Conservation (phyloP, 2,113 vertebrate genomes). For the Thinocorus orbignyianus region DNA sequence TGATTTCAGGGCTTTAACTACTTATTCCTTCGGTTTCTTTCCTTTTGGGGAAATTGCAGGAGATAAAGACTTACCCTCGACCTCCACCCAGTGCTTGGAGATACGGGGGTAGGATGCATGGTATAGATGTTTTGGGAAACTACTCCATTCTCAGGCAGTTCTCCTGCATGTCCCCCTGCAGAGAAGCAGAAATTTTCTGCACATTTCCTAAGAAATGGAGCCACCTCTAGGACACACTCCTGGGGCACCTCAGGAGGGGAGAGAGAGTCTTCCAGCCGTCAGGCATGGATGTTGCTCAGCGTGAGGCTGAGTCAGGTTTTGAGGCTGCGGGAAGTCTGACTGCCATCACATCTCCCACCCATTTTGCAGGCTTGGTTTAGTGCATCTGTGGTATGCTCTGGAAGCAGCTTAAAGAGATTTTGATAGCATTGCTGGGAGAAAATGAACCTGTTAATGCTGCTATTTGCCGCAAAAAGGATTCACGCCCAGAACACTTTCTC, state of each 20-base stretch:
- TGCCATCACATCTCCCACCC: slow-evolving; percentile 14
- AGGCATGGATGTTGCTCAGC: not conserved
- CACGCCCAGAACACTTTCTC: slow-evolving; percentile 61
- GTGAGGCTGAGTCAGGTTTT: not conserved
- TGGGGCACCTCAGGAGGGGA: not conserved
- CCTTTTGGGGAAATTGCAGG: not conserved
- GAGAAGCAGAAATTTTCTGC: not conserved
- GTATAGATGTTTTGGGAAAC: not conserved
- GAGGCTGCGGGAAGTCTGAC: not conserved
- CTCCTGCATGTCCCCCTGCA: not conserved
- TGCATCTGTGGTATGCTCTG: not conserved
- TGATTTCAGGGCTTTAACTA: not conserved
- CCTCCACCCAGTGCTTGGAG: not conserved
- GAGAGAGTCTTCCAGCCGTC: accelerated
- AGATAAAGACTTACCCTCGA: accelerated
- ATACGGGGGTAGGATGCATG: accelerated
- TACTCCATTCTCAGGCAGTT: not conserved
- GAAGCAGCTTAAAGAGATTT: slow-evolving; percentile 53
- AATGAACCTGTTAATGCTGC: slow-evolving; percentile 62
- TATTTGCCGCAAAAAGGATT: slow-evolving; percentile 56
- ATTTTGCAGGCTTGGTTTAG: slow-evolving; percentile 20
- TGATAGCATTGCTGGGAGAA: slow-evolving; percentile 61
- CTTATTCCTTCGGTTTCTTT: not conserved
- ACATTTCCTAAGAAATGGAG: not conserved
- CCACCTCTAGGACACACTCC: not conserved